Conservation (phyloP, 2,113 vertebrate genomes). For the Sus scrofa region T2T-Sscrofa CM000819.6:34728501-34729000, state of each 20-base stretch:
- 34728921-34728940: not conserved
- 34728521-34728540: no score
- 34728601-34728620: no score
- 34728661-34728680: no score
- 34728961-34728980: not conserved
- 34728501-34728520: no score
- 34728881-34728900: not conserved
- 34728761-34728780: not conserved
- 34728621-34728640: no score
- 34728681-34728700: no score
- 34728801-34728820: not conserved
- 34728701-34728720: no score
- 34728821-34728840: not conserved
- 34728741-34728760: not conserved
- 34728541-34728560: no score
- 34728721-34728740: not conserved
- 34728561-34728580: no score
- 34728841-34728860: constrained; percentile 15
- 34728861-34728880: not conserved
- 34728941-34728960: not conserved
- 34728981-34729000: not conserved
- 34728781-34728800: not conserved
- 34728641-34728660: no score
- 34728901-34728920: not conserved
- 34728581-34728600: no score